A percentile compares a stretch with the other conserved stretches of the same genome.
Evolutionary conservation across 2,797 vertebrate genomes (phyloP).

Genomic region (Zonotrichia albicollis): DNA sequence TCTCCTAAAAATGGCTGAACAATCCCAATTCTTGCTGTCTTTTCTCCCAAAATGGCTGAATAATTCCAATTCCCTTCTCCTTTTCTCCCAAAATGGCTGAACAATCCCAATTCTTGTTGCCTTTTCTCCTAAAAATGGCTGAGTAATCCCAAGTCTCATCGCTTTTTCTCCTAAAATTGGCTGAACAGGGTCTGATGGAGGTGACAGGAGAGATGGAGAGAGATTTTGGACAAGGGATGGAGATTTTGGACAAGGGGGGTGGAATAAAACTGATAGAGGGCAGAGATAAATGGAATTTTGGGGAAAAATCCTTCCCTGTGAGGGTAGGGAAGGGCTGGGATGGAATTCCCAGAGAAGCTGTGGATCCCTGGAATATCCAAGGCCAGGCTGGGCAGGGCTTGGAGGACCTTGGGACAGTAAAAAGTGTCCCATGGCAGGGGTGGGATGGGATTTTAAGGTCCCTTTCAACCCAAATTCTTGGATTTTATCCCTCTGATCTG

Average conservation of each 20-base stretch:
- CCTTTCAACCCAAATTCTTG: not conserved
- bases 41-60: too few species aligned
- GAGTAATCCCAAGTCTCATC: too few species aligned
- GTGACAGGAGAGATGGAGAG: not conserved
- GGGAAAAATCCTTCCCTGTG: not conserved
- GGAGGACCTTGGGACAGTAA: not conserved
- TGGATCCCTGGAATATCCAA: not conserved
- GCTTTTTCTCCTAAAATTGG: too few species aligned
- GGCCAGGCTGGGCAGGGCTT: accelerated
- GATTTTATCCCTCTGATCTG: not conserved
- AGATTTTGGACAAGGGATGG: accelerated
- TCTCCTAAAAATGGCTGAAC: too few species aligned
- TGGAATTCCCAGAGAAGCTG: not conserved
- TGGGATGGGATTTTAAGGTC: not conserved
- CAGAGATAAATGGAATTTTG: accelerated
- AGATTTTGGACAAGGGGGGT: accelerated
- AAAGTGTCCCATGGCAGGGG: accelerated
- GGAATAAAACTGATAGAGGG: accelerated
- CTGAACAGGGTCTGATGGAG: not conserved
- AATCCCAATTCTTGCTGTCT: too few species aligned
- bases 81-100: not conserved
- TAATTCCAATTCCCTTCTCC: too few species aligned
- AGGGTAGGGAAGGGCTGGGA: not conserved
- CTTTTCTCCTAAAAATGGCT: not conserved
- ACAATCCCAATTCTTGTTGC: not conserved